Evolutionary conservation across 1,140 invertebrate genomes (phyloP), one percentile per base, ranked within the genome.

Genomic region (Diabrotica undecimpunctata): DNA sequence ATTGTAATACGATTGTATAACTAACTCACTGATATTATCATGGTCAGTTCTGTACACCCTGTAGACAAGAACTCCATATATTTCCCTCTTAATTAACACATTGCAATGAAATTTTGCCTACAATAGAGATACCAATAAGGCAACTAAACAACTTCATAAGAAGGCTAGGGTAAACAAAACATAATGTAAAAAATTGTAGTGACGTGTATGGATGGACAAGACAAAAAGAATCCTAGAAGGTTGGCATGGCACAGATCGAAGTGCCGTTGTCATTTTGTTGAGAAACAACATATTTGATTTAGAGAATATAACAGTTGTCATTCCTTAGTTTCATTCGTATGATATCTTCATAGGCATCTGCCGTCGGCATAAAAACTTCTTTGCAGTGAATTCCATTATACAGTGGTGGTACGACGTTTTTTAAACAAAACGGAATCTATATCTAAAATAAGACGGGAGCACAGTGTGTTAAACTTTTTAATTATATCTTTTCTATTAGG

Each of bases 331-430:
- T 67, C 36, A 37, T 54, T 46, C 54, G 66, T 67, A 67, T 67
- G 66, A 67, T 67, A 67, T 67, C 66, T 67, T 55, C 66, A 67
- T 67, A 67, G 56, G 41, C 66, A 67, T 67, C 66, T 67, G 61
- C 66, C 50, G 65, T 57, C 56, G 25, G 60, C 60, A 66, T 66
- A 67, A 67, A 67, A 61, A 67, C 66, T 52, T 59, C 51, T 46
- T 54, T 46, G 41, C 54, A 54, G 61, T 51, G 56, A 61, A 67
- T 67, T 59, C 66, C 60, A 41, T n/a, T 35, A 14, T 7, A n/a
- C 58, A 46, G 41, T 46, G 41, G 41, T 46, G 9, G 38, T 25
- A 25, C 25, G 4, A 25, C 4, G 25, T 25, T 25, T 25, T 25
- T 25, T 25, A 25, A 25, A 25, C 25, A 25, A 25, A 25, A 25